Base-by-base conservation (phyloP, 2,797 vertebrate genomes). In the Microchirus variegatus region DNA sequence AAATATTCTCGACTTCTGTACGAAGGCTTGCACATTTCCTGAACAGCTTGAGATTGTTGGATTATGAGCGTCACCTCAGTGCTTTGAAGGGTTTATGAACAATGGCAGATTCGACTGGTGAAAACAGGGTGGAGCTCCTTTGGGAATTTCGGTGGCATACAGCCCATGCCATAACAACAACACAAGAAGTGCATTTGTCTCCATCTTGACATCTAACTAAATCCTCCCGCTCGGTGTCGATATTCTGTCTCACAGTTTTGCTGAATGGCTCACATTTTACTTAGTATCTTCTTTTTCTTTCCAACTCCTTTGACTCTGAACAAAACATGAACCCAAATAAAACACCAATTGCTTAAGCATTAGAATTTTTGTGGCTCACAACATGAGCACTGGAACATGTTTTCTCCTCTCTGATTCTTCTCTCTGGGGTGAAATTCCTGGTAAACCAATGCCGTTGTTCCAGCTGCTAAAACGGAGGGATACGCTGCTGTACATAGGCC, bases 91-190 rank as follows among this genome's bases (percentile, higher is more conserved):
- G 41, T 81, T 80, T 70, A 49, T 80, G 80, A 83, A 72, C 71
- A 62, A 45, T 62, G 54, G 74, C 51, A 78, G 54, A 80, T 72
- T 62, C 81, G 79, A 69, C 76, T 66, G 67, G 49, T 75, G 78
- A 73, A 71, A 75, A 81, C 60, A 56, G 66, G 47, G 64, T 50
- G 53, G 55, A 55, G 63, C 18, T 31, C 77, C 69, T 51, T 71
- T 4, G 75, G 82, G 73, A 62, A 71, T 75, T 76, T 84, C 71
- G 61, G 51, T 70, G 62, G 72, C 65, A 78, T 59, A 57, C 63
- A 77, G 74, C 65, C 57, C 69, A 47, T 53, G 77, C 77, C 74
- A 67, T 71, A 77, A 68, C 58, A 82, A 76, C 48, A 81, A 77
- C 73, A 68, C 67, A 77, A 45, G 59, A 73, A 58, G 56, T 67